Evolutionary conservation across 1,140 invertebrate genomes (phyloP).

Genomic region (Ips nitidus): DNA sequence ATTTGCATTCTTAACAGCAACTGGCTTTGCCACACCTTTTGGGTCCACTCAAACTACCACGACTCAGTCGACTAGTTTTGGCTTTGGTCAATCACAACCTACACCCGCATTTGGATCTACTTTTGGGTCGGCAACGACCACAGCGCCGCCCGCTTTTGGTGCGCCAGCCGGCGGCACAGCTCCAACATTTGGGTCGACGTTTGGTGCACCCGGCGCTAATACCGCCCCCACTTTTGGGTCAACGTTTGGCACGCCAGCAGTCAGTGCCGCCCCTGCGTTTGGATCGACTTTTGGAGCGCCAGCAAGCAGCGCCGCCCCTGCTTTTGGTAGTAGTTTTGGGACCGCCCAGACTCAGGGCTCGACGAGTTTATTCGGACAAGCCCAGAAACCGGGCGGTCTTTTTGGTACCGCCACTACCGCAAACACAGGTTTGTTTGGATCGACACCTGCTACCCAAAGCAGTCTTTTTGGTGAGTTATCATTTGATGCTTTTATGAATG

Average conservation of each 20-base stretch:
- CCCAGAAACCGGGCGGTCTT: constrained; percentile 45
- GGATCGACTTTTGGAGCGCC: constrained; percentile 46
- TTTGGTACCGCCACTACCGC: constrained; percentile 52
- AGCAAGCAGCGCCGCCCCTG: constrained; percentile 35
- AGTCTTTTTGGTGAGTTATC: constrained; percentile 39
- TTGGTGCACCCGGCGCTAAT: constrained; percentile 51
- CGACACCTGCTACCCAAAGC: constrained; percentile 46
- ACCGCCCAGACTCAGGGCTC: constrained; percentile 19
- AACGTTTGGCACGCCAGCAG: constrained; percentile 48
- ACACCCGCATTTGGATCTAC: constrained; percentile 41
- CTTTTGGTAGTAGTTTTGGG: constrained; percentile 12
- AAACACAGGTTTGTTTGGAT: constrained; percentile 39
- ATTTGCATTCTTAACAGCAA: constrained; percentile 10
- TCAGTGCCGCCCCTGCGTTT: constrained; percentile 47
- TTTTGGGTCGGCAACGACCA: constrained; percentile 43
- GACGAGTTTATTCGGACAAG: constrained; percentile 50
- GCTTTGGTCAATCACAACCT: constrained; percentile 30
- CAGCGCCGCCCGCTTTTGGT: constrained; percentile 40
- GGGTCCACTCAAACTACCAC: constrained; percentile 30
- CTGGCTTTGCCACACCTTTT: constrained; percentile 36
- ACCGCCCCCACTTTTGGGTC: constrained; percentile 52
- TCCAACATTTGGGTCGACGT: constrained; percentile 48
- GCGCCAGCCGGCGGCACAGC: constrained; percentile 15
- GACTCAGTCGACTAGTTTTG: constrained; percentile 29
- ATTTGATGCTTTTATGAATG: not conserved